These are phyloP conservation scores for Cabera pusaria DNA, from an alignment of 2,888 invertebrate genomes.

Conservation along the genomic window DNA sequence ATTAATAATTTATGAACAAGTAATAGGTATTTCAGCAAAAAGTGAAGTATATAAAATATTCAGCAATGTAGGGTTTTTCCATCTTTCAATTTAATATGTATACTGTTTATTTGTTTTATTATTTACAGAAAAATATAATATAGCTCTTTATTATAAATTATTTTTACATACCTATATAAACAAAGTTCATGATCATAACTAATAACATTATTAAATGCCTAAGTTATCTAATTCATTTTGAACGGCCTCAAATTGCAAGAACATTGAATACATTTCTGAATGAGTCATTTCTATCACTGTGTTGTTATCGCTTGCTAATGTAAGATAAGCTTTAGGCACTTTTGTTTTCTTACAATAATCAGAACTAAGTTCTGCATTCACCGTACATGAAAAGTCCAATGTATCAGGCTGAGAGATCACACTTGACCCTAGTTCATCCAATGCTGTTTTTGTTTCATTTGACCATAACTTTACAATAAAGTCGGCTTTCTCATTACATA, in stretches of 20 bases:
- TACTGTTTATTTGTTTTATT: no score
- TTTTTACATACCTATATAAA: no score
- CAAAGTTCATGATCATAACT: no score
- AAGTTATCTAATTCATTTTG: slow-evolving; percentile 73
- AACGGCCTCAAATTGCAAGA: slow-evolving; percentile 69
- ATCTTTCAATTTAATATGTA: no score
- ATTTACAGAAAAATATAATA: no score
- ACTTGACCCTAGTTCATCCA: slow-evolving; percentile 55
- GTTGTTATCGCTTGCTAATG: slow-evolving; percentile 43
- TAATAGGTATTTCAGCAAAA: no score
- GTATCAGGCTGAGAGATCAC: slow-evolving; percentile 41
- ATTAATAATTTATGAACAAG: no score
- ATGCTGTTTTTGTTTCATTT: slow-evolving; percentile 57
- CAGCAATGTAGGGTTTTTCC: no score
- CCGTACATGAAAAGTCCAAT: slow-evolving; percentile 60
- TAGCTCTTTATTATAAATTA: no score
- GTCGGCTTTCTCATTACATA: slow-evolving; percentile 61
- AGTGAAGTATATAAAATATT: no score
- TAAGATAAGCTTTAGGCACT: slow-evolving; percentile 65
- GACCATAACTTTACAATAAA: slow-evolving; percentile 70
- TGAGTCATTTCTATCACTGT: slow-evolving; percentile 69
- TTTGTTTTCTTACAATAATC: slow-evolving; percentile 66
- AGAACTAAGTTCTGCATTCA: slow-evolving; percentile 74
- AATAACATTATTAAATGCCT: no score
- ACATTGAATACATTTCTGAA: slow-evolving; percentile 65